These are phyloP conservation scores for Drosophila nr. medialis DNA, from an alignment of 2,888 invertebrate genomes.

Conservation along the genomic window DNA sequence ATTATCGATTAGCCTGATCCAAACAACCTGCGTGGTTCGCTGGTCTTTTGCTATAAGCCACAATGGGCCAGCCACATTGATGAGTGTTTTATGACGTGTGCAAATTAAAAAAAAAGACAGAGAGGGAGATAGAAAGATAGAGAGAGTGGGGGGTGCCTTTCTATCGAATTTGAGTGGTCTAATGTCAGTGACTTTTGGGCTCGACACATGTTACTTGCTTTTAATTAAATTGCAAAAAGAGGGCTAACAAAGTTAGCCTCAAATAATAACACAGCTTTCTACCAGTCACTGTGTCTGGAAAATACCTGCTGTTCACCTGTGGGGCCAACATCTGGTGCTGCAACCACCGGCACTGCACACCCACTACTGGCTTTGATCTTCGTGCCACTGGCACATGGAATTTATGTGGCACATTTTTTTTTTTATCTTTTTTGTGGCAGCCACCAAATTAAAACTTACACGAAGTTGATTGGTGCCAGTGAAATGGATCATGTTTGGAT, in stretches of 20 bases:
- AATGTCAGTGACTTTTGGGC: constrained; percentile 50
- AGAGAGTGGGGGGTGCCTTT: constrained; percentile 8
- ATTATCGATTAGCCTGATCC: constrained; percentile 63
- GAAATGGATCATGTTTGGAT: constrained; percentile 46
- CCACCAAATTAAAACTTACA: constrained; percentile 42
- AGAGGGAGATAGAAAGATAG: not conserved
- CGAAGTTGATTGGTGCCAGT: constrained; percentile 50
- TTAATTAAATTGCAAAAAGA: constrained; percentile 61
- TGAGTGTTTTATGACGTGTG: constrained; percentile 60
- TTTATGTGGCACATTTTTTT: constrained; percentile 59
- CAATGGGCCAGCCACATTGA: constrained; percentile 10
- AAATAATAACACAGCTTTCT: constrained; percentile 43
- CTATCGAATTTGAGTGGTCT: constrained; percentile 33
- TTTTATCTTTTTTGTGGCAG: constrained; percentile 5
- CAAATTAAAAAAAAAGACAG: constrained; percentile 7
- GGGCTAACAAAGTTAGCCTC: constrained; percentile 38
- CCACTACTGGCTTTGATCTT: constrained; percentile 69
- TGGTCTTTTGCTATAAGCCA: constrained; percentile 43
- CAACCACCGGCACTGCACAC: constrained; percentile 17
- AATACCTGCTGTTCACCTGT: constrained; percentile 25
- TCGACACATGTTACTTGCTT: constrained; percentile 19
- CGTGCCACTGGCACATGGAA: constrained; percentile 54
- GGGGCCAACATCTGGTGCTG: constrained; percentile 44
- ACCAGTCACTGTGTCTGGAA: constrained; percentile 52
- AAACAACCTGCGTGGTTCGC: constrained; percentile 36